phyloP scores from a whole-genome alignment of 2,888 invertebrate genomes.

The Loripinus fragilis region DNA sequence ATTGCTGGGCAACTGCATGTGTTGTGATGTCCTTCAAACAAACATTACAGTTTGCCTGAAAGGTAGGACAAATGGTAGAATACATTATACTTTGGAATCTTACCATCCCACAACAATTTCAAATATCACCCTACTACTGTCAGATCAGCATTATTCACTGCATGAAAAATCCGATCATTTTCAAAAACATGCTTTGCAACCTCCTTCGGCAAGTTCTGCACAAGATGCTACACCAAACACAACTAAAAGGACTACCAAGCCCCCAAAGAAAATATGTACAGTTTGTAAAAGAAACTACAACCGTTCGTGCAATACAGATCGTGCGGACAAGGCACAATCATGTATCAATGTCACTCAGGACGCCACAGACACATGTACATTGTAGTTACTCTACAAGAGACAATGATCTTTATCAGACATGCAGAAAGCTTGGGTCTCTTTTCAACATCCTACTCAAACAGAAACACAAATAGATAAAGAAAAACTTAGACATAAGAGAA shows the following conservation, averaged over 20 bases:
- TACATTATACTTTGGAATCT: no score
- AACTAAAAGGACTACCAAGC: not conserved
- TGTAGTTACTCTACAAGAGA: not conserved
- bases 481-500: no score
- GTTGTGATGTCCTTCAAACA: slow-evolving; percentile 11
- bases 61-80: no score
- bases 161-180: no score
- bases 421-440: not conserved
- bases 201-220: not conserved
- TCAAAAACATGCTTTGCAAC: not conserved
- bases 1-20: no score
- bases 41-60: no score
- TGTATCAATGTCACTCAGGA: not conserved
- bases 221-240: not conserved
- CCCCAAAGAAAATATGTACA: not conserved
- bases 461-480: no score
- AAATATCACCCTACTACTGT: not conserved
- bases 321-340: not conserved
- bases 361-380: no score
- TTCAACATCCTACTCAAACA: no score
- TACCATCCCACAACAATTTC: not conserved
- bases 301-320: not conserved
- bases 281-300: not conserved
- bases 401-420: slow-evolving; percentile 2
- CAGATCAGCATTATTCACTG: not conserved